These are phyloP conservation scores for Lamellibrachia columna DNA, from an alignment of 2,888 invertebrate genomes.

Conservation along the genomic window DNA sequence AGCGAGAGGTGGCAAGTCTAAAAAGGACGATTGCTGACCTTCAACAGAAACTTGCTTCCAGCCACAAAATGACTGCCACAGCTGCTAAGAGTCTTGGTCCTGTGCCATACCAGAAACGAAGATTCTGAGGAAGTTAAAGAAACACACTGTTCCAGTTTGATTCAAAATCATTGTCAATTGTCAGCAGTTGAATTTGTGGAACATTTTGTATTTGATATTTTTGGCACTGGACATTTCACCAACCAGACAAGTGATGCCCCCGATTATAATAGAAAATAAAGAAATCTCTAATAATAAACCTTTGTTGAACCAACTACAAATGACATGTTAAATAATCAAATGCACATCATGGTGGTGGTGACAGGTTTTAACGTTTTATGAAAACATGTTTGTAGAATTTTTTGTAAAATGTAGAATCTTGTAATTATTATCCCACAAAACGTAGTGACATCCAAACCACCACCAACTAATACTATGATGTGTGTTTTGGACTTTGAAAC, in stretches of 20 bases:
- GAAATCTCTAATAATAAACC: background rate
- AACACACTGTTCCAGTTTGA: background rate
- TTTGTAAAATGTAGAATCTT: no score
- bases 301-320: background rate
- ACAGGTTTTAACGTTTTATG: no score
- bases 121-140: background rate
- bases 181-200: background rate
- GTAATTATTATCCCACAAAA: no score
- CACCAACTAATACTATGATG: no score
- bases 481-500: no score
- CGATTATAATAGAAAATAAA: background rate
- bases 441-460: no score
- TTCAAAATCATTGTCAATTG: background rate
- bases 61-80: background rate
- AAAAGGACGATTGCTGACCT: slow-evolving; percentile 22
- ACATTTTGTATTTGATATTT: background rate
- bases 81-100: background rate
- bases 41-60: slow-evolving; percentile 22
- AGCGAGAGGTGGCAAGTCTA: slow-evolving; percentile 25
- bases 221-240: background rate
- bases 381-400: no score
- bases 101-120: background rate
- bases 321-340: background rate
- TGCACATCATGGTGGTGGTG: background rate
- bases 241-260: background rate